A percentile compares a stretch with the other conserved stretches of the same genome.
These are phyloP conservation scores for Tenualosa thibaudeaui DNA, from an alignment of 2,797 vertebrate species.

Conservation along the genomic window DNA sequence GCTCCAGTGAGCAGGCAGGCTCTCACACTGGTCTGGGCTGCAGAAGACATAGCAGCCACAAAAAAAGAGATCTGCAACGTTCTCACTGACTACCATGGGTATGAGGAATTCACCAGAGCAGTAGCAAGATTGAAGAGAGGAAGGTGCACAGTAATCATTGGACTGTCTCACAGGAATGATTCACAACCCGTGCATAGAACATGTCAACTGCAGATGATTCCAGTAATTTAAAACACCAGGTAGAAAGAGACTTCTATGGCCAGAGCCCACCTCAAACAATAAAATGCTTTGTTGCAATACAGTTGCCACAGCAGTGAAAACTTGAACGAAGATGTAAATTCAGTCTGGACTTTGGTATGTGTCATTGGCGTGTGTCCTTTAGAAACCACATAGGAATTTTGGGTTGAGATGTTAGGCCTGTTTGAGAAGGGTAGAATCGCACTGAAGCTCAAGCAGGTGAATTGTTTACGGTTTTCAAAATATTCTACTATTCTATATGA, in stretches of 20 bases:
- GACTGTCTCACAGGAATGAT: constrained; percentile 3
- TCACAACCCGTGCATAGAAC: background rate
- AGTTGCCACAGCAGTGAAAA: constrained; percentile 53
- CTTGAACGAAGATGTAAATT: constrained; percentile 44
- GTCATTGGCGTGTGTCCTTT: constrained; percentile 56
- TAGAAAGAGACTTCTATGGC: constrained; percentile 62
- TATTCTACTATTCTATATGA: background rate
- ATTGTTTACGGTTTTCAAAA: background rate
- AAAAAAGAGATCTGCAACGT: constrained; percentile 30
- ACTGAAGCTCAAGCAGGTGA: background rate
- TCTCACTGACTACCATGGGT: constrained; percentile 34
- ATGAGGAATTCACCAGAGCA: constrained; percentile 44
- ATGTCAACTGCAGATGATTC: constrained; percentile 47
- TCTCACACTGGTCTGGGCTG: constrained; percentile 27
- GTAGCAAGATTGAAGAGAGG: constrained; percentile 21
- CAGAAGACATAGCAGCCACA: constrained; percentile 35
- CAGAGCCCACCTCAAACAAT: constrained; percentile 49
- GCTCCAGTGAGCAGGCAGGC: constrained; percentile 39
- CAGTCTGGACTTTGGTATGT: constrained; percentile 58
- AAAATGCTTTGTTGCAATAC: constrained; percentile 52
- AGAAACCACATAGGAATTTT: constrained; percentile 73
- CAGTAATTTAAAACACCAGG: constrained; percentile 60
- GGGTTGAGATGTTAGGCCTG: constrained; percentile 67
- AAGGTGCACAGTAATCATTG: constrained; percentile 5
- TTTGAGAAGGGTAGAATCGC: constrained; percentile 8